Base-by-base conservation (phyloP, 1,140 invertebrate species). In the Diorhabda elongata region DNA sequence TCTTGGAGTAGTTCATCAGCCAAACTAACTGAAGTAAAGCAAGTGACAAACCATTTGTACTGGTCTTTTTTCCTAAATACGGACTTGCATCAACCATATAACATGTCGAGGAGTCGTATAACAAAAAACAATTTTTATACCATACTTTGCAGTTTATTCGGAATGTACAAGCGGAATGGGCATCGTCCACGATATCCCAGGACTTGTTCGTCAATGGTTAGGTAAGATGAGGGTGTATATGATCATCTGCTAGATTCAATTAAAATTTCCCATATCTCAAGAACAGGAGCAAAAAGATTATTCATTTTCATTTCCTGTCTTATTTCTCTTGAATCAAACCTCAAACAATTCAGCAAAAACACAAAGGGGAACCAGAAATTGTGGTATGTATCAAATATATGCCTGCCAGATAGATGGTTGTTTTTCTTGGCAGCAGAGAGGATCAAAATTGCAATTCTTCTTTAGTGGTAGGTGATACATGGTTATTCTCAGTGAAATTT, bases 101-200 rank as follows among this genome's bases (percentile, higher is more conserved):
- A 52, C 8, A 52, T 52, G 8, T 52, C 4, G 47, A 58, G 45
- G 44, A 61, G 73, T 80, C 75, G 8, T 73, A 71, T 45, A 78
- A 64, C 44, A 75, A 41, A 45, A 6, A 52, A 74, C 75, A 62
- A 79, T 73, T 73, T 83, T 84, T 44, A 84, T 76, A 1, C 80
- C 83, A 73, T 82, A 84, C 68, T 82, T 84, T 58, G 74, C 73
- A 83, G 82, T 77, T 85, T 84, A 58, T 75, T 77, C 4, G 80
- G 79, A 43, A 85, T 82, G 70, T 80, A 81, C 60, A 79, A 74
- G 60, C 74, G 70, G 66, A 81, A 82, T 47, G 26, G n/a, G 64
- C 77, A 81, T 62, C 73, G 64, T 47, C 80, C 80, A 44, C 73
- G 58, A 71, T 80, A 82, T 44, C 67, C 66, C 26, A 78, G 59